Conservation (phyloP, 2,797 vertebrate genomes). For the Aselliscus stoliczkanus region DNA sequence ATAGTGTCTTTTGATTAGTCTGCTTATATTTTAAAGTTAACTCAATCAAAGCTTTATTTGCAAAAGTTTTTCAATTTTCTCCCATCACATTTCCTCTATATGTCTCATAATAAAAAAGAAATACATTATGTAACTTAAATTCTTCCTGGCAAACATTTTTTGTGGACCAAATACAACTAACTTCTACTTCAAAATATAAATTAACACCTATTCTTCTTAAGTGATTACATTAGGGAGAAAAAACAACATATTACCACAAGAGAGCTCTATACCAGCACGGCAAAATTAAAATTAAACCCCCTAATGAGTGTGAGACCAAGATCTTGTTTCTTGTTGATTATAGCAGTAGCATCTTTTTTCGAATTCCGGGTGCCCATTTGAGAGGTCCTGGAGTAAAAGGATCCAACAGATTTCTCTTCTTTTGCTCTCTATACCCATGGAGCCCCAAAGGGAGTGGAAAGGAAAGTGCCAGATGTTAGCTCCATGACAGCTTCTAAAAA, state of each 20-base stretch:
- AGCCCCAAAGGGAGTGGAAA: not conserved
- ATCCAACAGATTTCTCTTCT: not conserved
- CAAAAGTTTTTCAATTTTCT: not conserved
- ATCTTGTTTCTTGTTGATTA: not conserved
- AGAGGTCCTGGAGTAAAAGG: not conserved
- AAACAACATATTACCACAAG: not conserved
- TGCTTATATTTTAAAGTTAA: conserved; percentile 28
- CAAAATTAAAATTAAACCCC: conserved; percentile 16
- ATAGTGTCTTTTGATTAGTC: not conserved
- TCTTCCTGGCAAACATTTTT: not conserved
- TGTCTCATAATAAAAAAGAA: conserved; percentile 1
- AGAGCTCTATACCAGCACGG: not conserved
- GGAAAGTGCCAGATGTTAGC: not conserved
- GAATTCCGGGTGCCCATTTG: not conserved
- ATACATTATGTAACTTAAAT: not conserved
- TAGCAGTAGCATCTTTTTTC: not conserved
- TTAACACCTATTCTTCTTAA: not conserved
- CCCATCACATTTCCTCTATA: not conserved
- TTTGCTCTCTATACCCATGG: not conserved
- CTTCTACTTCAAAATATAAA: not conserved
- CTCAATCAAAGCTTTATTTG: not conserved
- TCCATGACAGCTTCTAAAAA: not conserved
- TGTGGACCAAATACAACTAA: not conserved
- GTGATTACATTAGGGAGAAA: not conserved
- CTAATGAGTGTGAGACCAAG: not conserved